phyloP scores from a whole-genome alignment of 2,888 invertebrate species.

The Arctia plantaginis region DNA sequence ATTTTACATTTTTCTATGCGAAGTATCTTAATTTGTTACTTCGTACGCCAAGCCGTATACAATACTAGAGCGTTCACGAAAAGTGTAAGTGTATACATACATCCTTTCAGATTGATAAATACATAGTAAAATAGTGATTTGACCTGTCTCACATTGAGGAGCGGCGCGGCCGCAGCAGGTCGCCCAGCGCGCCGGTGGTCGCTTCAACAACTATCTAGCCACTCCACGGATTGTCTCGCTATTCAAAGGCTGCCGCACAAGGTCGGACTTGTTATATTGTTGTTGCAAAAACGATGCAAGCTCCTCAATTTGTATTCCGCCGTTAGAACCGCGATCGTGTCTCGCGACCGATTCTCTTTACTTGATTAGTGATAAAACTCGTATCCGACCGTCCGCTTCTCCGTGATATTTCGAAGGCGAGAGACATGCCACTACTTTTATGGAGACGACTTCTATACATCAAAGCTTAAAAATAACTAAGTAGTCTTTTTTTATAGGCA shows the following conservation, averaged over 20 bases:
- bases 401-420: constrained; percentile 57
- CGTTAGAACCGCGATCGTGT: constrained; percentile 32
- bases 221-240: constrained; percentile 49
- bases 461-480: constrained; percentile 82
- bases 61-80: constrained; percentile 81
- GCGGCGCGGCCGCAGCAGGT: constrained; percentile 53
- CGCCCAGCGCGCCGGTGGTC: constrained; percentile 24
- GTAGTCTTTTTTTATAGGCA: constrained; percentile 81
- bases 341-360: constrained; percentile 36
- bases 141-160: constrained; percentile 58
- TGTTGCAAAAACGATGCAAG: constrained; percentile 45
- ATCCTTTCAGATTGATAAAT: constrained; percentile 76
- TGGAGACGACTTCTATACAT: constrained; percentile 74
- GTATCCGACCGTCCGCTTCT: constrained; percentile 44
- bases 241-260: constrained; percentile 43
- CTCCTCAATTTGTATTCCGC: constrained; percentile 31
- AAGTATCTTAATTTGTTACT: constrained; percentile 77
- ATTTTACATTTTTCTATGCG: constrained; percentile 66
- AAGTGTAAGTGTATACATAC: constrained; percentile 76
- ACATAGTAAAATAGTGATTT: constrained; percentile 78
- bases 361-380: constrained; percentile 43
- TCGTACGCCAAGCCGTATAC: constrained; percentile 82
- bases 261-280: constrained; percentile 62
- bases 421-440: constrained; percentile 76
- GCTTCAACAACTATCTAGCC: constrained; percentile 44